Base-by-base conservation (phyloP, 2,797 vertebrate species). In the Scyliorhinus canicula region DNA sequence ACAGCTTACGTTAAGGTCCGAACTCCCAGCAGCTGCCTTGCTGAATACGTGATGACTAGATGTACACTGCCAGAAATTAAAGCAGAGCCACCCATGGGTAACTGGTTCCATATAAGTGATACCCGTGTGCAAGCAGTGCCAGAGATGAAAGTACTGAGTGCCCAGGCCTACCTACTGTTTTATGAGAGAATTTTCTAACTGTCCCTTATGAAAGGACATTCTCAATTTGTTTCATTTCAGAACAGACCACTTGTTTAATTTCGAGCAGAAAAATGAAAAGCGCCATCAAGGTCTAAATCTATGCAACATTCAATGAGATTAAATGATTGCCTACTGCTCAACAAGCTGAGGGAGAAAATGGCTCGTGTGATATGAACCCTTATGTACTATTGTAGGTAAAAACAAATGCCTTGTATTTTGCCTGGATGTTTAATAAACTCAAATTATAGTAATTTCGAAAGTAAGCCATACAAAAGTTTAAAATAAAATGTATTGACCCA, bases 101-200 rank as follows among this genome's bases (percentile, higher is more conserved):
- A 97, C 57, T 99, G 99, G 99, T 99, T 98, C 96, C 98, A 99
- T 95, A 96, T 99, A 96, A 99, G 99, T 0, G 99, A 99, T 95
- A 98, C 98, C 40, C 98, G 98, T 0, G 98, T 99, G 84, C 98
- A 99, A 96, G 97, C 98, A 0, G 98, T 99, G 95, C 96, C 98
- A 40, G 96, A 97, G 93, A 96, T 96, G 8, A 98, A 98, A 97
- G 99, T 99, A 95, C 98, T 98, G 95, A 98, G 97, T 95, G 98
- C 98, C 2, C 99, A 99, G 97, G 99, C 99, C 74, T 99, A 99
- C 97, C 98, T 99, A 96, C 98, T 99, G 26, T 99, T 99, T 96
- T 99, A 99, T 14, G 99, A 99, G 96, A 97, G 98, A 96, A 97
- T 98, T 96, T 95, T 97, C 0, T 98, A 96, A 96, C 47, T 55